These are phyloP conservation scores for Telenomus remus DNA, from an alignment of 1,140 invertebrate genomes.

Conservation along the genomic window DNA sequence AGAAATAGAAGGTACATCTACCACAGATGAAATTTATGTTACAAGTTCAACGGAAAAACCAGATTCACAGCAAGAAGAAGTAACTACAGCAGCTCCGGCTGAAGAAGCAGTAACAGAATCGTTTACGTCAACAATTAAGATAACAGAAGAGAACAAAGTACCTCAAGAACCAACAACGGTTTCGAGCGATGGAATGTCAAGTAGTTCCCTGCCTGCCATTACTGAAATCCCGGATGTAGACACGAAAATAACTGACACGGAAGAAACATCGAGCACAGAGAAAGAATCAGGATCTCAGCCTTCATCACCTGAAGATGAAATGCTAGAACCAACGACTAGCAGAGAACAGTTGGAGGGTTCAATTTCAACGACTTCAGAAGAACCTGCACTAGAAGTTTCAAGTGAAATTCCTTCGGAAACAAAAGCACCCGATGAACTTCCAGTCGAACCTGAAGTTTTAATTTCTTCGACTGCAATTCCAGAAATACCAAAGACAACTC, in stretches of 20 bases:
- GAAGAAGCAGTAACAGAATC: no score
- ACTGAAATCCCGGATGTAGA: not conserved
- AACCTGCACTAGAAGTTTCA: constrained; percentile 15
- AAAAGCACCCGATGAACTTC: constrained; percentile 11
- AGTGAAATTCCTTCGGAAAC: constrained; percentile 15
- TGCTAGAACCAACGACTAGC: constrained; percentile 8
- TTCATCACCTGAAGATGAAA: constrained; percentile 17
- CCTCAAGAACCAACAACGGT: constrained; percentile 39
- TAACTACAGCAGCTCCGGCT: constrained; percentile 21
- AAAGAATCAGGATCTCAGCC: constrained; percentile 7
- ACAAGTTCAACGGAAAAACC: constrained; percentile 29
- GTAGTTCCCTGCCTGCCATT: not conserved
- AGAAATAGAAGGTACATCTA: constrained; percentile 8
- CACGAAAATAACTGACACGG: constrained; percentile 22
- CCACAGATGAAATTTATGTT: not conserved
- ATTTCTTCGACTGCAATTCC: constrained; percentile 29
- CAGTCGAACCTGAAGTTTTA: constrained; percentile 20
- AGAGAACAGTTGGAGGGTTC: not conserved
- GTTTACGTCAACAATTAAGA: constrained; percentile 6
- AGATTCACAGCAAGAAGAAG: constrained; percentile 11
- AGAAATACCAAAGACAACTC: constrained; percentile 52
- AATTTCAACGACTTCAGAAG: constrained; percentile 14
- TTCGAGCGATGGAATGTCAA: not conserved
- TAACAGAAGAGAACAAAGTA: constrained; percentile 22
- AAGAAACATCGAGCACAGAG: constrained; percentile 21